Evolutionary conservation across 2,888 invertebrate genomes (phyloP).

Genomic region (Lithodes maja): DNA sequence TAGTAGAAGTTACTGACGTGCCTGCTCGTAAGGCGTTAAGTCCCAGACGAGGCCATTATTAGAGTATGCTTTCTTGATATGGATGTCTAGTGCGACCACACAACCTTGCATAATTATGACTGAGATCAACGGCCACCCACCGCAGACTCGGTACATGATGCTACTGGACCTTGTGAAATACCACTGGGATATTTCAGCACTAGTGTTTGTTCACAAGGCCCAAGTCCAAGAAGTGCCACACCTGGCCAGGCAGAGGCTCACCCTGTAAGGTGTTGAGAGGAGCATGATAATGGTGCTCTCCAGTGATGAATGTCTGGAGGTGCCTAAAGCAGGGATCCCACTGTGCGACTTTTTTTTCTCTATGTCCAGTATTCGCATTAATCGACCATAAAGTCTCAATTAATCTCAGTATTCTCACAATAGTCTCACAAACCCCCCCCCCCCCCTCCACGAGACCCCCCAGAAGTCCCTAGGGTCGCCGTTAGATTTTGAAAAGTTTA

Average conservation of each 20-base stretch:
- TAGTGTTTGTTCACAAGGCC: background rate
- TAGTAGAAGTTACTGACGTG: too few species aligned
- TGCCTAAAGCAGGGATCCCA: too few species aligned
- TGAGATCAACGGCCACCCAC: background rate
- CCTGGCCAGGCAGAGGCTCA: background rate
- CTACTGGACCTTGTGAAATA: background rate
- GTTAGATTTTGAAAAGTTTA: too few species aligned
- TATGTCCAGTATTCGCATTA: too few species aligned
- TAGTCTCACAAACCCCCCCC: too few species aligned
- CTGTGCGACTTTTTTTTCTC: too few species aligned
- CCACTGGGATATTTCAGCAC: background rate
- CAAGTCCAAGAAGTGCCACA: constrained; percentile 8
- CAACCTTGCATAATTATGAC: background rate
- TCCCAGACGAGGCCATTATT: background rate
- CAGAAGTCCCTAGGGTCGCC: too few species aligned
- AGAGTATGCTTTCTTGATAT: background rate
- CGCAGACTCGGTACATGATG: background rate
- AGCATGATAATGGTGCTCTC: background rate
- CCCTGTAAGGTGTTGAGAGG: background rate
- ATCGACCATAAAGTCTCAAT: too few species aligned
- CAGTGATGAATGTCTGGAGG: background rate
- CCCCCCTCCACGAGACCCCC: too few species aligned
- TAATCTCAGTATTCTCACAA: too few species aligned
- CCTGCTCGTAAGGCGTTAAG: background rate
- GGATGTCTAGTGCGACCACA: background rate